Base-by-base conservation (phyloP, 2,888 invertebrate species). In the Osmoderma eremita region DNA sequence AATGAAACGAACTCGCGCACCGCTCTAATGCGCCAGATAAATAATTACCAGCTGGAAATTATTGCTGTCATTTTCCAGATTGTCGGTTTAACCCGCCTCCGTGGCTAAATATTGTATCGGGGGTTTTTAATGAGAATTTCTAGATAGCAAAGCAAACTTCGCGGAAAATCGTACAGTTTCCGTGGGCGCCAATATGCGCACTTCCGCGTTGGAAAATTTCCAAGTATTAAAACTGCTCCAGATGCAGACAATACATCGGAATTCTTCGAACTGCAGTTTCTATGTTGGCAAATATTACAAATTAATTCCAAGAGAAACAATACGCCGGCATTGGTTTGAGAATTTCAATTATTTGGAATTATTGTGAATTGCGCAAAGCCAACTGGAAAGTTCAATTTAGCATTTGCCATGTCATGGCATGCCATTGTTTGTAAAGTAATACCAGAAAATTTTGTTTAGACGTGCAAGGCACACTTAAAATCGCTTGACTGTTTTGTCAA, bases 21-120 rank as follows among this genome's bases (percentile, higher is more conserved):
- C 42, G 13, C n/a, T 41, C n/a, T 42, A 22, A 56, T 56, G 56
- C 41, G 24, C 54, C 20, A 6, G 22, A 56, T 56, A 42, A 56
- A 15, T 56, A 20, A 56, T 56, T 42, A 56, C 41, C 22, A 41
- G 41, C 18, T 22, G 22, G 20, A 56, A 41, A 56, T 56, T 22
- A 22, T 24, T 42, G 38, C n/a, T 54, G 36, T 54, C 53, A 20
- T 42, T 56, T 41, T 56, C 8, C 56, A 41, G 56, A 42, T 56
- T 56, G 13, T 22, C 13, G 22, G 22, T 20, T 56, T 56, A 56
- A 42, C 13, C 42, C 13, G 42, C 22, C 15, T 41, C 13, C 12
- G n/a, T 13, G 30, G 22, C 20, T 56, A 56, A 56, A 56, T 56
- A 18, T 20, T 15, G 42, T 42, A 24, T 6, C 22, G 22, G 15